A percentile compares a stretch with the other conserved stretches of the same genome.
Conservation (phyloP, 2,113 vertebrate species). For the Sinocyclocheilus grahami region DNA sequence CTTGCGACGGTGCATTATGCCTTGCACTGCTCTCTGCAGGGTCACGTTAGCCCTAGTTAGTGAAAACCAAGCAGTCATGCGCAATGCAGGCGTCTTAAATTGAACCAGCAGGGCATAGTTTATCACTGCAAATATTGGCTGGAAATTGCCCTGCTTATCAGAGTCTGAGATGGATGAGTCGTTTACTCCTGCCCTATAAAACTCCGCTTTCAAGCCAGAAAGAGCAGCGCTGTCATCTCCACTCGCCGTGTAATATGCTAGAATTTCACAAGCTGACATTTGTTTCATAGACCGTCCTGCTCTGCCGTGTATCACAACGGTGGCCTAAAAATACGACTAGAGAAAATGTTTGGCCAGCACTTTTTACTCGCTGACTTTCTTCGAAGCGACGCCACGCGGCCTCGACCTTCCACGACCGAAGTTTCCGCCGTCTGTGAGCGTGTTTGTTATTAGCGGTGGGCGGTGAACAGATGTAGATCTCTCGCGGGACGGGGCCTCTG, state of each 20-base stretch:
- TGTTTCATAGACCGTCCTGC: conserved; percentile 46
- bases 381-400: neutral
- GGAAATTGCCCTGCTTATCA: conserved; percentile 64
- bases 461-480: conserved; percentile 71
- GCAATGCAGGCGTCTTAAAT: conserved; percentile 40
- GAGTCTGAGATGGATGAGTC: conserved; percentile 59
- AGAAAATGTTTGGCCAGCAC: conserved; percentile 62
- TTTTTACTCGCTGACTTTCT: conserved; percentile 54
- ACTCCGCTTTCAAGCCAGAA: conserved; percentile 30
- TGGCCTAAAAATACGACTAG: conserved; percentile 44
- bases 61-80: neutral
- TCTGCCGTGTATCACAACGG: conserved; percentile 47
- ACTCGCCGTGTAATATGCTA: conserved; percentile 55
- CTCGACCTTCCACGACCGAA: conserved; percentile 23
- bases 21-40: neutral
- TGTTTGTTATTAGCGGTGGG: conserved; percentile 26
- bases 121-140: conserved; percentile 64
- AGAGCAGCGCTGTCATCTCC: conserved; percentile 30
- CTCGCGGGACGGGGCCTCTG: conserved; percentile 66
- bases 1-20: no score
- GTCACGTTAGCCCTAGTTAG: neutral
- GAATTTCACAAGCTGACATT: conserved; percentile 48
- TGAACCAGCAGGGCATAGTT: conserved; percentile 58
- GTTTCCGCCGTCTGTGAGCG: neutral
- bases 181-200: conserved; percentile 54